These are phyloP conservation scores for Teinopalpus imperialis DNA, from an alignment of 2,888 invertebrate species.

Conservation along the genomic window DNA sequence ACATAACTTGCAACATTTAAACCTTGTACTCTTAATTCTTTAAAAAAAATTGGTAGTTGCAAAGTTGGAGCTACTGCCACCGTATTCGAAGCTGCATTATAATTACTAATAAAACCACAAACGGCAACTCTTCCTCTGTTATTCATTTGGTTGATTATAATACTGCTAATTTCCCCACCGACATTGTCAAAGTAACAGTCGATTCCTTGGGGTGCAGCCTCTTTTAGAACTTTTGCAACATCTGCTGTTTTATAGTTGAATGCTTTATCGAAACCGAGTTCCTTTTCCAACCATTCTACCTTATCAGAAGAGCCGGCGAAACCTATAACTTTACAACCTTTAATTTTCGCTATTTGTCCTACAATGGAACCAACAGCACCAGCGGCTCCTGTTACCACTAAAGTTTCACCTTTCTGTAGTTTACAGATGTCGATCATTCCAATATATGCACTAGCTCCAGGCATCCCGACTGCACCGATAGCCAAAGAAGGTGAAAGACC, in stretches of 20 bases:
- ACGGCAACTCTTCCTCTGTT: conserved; percentile 42
- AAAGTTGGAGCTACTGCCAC: conserved; percentile 59
- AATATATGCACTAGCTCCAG: conserved; percentile 88
- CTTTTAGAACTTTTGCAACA: conserved; percentile 75
- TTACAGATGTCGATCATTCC: conserved; percentile 86
- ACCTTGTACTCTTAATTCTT: conserved; percentile 84
- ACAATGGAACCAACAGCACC: conserved; percentile 89
- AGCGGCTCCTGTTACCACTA: conserved; percentile 87
- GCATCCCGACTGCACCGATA: conserved; percentile 85
- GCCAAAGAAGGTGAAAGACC: conserved; percentile 76
- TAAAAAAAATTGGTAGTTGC: conserved; percentile 78
- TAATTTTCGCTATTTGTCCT: conserved; percentile 89
- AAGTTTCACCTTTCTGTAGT: conserved; percentile 86
- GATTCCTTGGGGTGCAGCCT: conserved; percentile 85
- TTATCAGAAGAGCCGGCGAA: conserved; percentile 88
- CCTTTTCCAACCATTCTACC: conserved; percentile 84
- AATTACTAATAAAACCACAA: conserved; percentile 57
- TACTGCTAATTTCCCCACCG: conserved; percentile 84
- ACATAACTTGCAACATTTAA: conserved; percentile 78
- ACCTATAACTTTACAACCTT: conserved; percentile 84
- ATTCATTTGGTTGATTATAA: conserved; percentile 84
- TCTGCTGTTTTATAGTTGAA: conserved; percentile 87
- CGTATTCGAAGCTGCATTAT: conserved; percentile 46
- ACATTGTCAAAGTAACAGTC: conserved; percentile 91
- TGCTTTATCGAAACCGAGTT: conserved; percentile 86